Base-by-base conservation (phyloP, 2,888 invertebrate species). In the Thymelicus acteon region DNA sequence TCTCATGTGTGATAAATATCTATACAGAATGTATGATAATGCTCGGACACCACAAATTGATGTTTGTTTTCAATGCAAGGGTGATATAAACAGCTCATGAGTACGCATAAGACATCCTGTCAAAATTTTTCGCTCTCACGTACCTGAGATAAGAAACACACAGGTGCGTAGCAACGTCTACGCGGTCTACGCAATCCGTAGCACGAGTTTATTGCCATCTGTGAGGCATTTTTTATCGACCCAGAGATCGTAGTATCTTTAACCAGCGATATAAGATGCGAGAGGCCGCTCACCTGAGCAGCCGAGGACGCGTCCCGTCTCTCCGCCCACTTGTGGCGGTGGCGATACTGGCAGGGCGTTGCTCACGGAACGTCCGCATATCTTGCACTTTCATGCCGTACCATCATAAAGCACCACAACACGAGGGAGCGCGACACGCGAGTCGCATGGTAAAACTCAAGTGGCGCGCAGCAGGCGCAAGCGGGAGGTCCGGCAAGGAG, bases 341-440 rank as follows among this genome's bases (percentile, higher is more conserved):
- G 82, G 78, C 72, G 77, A 84, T 83, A 81, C 81, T 80, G 76
- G 80, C 80, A 77, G 81, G 81, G 82, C 82, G 84, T 83, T 82
- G 89, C 78, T 92, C 87, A 92, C 90, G 90, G 89, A 87, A 91
- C 92, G 92, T 91, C 92, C 91, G 89, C 91, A 92, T 92, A 88
- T 87, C 91, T 87, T 81, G 91, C 90, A 89, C 87, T 89, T 85
- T 90, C 88, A 90, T 89, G 85, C 90, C 88, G 91, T 88, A 91
- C 88, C 91, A 93, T 92, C 92, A 93, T 92, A 92, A 93, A 86
- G 86, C 90, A 92, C 85, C 86, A 92, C 89, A 90, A 91, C 91
- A 90, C 87, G 85, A 86, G 85, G 79, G 86, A 86, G 84, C 89
- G 85, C 88, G 88, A 83, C 89, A 82, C 87, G 90, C 89, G 87